Base-by-base conservation (phyloP, 2,113 vertebrate genomes). In the Thymallus thymallus region DNA sequence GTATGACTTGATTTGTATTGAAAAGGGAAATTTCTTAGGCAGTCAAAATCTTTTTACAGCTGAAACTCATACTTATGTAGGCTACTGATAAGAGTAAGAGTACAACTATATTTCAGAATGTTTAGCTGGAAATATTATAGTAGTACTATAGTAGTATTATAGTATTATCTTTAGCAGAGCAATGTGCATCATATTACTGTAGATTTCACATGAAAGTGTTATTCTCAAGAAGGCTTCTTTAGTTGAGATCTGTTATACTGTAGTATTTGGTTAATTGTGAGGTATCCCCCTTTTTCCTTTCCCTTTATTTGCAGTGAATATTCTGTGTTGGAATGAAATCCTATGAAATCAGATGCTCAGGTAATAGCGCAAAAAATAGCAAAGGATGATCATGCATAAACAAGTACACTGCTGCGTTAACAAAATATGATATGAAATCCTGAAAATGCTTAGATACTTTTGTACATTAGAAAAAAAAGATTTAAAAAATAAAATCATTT, bases 291-390 rank as follows among this genome's bases (percentile, higher is more conserved):
- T n/a, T n/a, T n/a, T n/a, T n/a, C n/a, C 23, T 24, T 12, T 29
- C 22, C 5, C 61, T 24, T 30, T 32, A 32, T 2, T 13, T 63
- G 29, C 20, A 13, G 16, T 35, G 30, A 66, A 66, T 66, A 30
- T 66, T 35, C 26, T n/a, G 4, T 9, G 14, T 3, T 20, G 61
- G 65, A 65, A 65, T 65, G 14, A 55, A 73, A 62, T 32, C 67
- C 56, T 63, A 68, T 55, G 76, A 74, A 82, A 88, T 69, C 60
- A 73, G 62, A 77, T 75, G 58, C 12, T 86, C 88, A 90, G 88
- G 86, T 82, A 89, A 91, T 91, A 94, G 93, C 95, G 94, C 93
- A 94, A 94, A 94, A 91, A 83, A 62, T 88, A 84, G 5, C 30
- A 32, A 32, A 32, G 5, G 30, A 32, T 6, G 74, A 82, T 80